Conservation (phyloP, 2,888 invertebrate species). For the Tipula unca region DNA sequence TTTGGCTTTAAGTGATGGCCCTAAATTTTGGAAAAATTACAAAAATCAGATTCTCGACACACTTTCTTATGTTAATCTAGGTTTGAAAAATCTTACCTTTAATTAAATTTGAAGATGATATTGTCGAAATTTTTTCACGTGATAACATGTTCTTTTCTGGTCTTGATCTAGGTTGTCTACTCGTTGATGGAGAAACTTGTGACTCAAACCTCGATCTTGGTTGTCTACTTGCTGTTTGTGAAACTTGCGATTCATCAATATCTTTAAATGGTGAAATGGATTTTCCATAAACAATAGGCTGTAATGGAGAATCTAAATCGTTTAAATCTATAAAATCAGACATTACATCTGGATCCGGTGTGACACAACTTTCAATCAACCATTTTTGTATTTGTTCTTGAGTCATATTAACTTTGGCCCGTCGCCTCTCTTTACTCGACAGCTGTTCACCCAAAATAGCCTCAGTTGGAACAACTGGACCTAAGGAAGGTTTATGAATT, state of each 20-base stretch:
- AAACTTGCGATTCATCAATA: not conserved
- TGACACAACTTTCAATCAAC: constrained; percentile 49
- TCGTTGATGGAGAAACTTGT: not conserved
- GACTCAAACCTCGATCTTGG: not conserved
- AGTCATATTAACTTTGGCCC: constrained; percentile 60
- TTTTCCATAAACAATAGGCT: constrained; percentile 35
- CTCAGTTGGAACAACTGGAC: constrained; percentile 42
- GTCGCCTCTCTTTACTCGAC: constrained; percentile 40
- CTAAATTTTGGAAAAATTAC: constrained; percentile 29
- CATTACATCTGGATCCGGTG: constrained; percentile 41
- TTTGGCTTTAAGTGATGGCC: constrained; percentile 39
- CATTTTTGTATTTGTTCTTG: constrained; percentile 61
- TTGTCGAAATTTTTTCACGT: not conserved
- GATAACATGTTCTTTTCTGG: not conserved
- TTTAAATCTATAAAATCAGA: constrained; percentile 40
- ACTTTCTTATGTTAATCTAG: not conserved
- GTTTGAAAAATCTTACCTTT: not conserved
- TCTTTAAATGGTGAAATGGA: constrained; percentile 34
- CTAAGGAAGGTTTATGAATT: constrained; percentile 41
- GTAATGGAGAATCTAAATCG: constrained; percentile 34
- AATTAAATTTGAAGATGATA: not conserved
- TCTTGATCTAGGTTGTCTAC: not conserved
- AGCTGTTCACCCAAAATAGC: constrained; percentile 40
- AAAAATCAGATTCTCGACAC: not conserved
- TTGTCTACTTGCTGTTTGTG: constrained; percentile 14